Evolutionary conservation across 2,888 invertebrate species (phyloP), one percentile per base, ranked within the genome.

Genomic region (Sceliomorpha sp.): DNA sequence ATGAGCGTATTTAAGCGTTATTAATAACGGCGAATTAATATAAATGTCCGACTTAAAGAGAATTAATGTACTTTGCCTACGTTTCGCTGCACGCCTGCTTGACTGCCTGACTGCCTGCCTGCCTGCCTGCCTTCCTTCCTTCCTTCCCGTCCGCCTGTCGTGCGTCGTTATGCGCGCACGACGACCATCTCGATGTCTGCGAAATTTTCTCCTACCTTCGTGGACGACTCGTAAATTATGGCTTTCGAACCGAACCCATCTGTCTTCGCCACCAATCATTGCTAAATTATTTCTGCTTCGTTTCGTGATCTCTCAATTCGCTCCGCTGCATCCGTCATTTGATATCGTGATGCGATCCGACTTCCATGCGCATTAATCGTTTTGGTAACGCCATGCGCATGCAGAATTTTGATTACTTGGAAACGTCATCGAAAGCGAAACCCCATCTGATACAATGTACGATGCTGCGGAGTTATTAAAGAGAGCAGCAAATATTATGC

Each of bases 21-120:
- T 84, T 82, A 84, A 84, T 84, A 78, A 79, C 74, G 60, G 40
- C 70, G 75, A 75, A 80, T 84, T 84, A 81, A 82, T 81, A 80
- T 79, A 79, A 81, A 79, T 80, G 76, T 71, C 68, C 55, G 62
- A 74, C 73, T 78, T 81, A 78, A 77, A 69, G 76, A 76, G 75
- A 80, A 82, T 82, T 82, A 81, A 83, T 80, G 79, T 69, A 74
- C 75, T 75, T 53, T 70, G 50, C 77, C 75, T 72, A 53, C 39
- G 47, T 44, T 55, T 55, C 31, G 39, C 20, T 48, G 42, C 59
- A 32, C 42, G 40, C 17, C 2, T 15, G 20, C 36, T 32, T 4
- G 12, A 4, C 7, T 24, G 24, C 42, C 17, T 9, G 32, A 24
- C 14, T 42, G 53, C 32, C 40, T 26, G 24, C 32, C 34, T 13